Base-by-base conservation (phyloP, 2,888 invertebrate species). In the Pecten maximus region DNA sequence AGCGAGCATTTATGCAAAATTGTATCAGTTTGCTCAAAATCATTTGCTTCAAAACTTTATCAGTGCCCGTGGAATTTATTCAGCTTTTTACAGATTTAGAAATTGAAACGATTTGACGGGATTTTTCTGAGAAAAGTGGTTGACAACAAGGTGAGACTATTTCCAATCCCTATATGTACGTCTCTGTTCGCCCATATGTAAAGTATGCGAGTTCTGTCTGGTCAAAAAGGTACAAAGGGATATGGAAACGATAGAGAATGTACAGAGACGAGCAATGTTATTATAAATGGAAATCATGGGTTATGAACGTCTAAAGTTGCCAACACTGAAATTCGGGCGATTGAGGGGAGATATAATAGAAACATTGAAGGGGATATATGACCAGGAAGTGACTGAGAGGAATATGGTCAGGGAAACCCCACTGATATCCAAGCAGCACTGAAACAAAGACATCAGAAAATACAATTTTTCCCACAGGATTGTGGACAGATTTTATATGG, bases 281-380 rank as follows among this genome's bases (percentile, higher is more conserved):
- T 87, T 50, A 28, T 19, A 40, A 4, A 39, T 90, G n/a, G n/a
- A n/a, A n/a, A n/a, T n/a, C n/a, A n/a, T n/a, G n/a, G n/a, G n/a
- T n/a, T n/a, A n/a, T n/a, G n/a, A n/a, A n/a, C 40, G 0, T 40
- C 86, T 92, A 0, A 87, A 87, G 40, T 35, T 92, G 44, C 89
- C 91, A 28, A 91, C 89, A 35, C 28, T 89, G 19, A 60, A 44
- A 60, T 89, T 44, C 44, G 12, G 91, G 0, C 89, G 88, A 4
- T 15, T 89, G 19, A 44, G 89, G 10, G 90, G 89, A n/a, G 90
- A 90, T 74, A 89, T 91, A 87, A 91, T 90, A 35, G 89, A 90
- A 88, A 40, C 40, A 2, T 91, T 44, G 44, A 44, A 44, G 12
- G 44, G 44, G 12, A 44, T 8, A 48, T 88, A 90, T 54, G 86